Base-by-base conservation (phyloP, 2,113 vertebrate species). In the Phyllostomus discolor region DNA sequence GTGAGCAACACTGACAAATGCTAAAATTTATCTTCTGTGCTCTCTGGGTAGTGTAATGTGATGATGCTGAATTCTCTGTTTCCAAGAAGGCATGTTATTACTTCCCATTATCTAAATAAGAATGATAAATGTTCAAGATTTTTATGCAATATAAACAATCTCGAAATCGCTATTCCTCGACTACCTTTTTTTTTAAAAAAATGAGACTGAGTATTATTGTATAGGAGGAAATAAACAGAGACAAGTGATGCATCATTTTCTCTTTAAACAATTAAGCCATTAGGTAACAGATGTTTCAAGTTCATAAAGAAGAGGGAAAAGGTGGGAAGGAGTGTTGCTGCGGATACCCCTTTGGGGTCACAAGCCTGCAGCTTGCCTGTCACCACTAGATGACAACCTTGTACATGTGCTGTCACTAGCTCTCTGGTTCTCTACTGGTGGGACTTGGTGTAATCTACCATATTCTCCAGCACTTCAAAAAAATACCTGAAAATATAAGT, bases 1-100 rank as follows among this genome's bases (percentile, higher is more conserved):
- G 91, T 97, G 84, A 95, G 54, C 91, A 95, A 84, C 97, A 97
- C 92, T 98, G 98, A 97, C 97, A 98, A 97, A 98, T 98, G 95
- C 94, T 97, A 97, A 97, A 97, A 97, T 98, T 97, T 70, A 92
- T 98, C 84, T 94, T 94, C 86, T 97, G 5, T 66, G 91, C 88
- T 97, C 66, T 96, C 52, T 72, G 82, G 81, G 50, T 88, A 95
- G 90, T 57, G 67, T 48, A 90, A 88, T 96, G 67, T 85, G 90
- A 96, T 97, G 97, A 97, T 90, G 90, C 76, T 66, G 91, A 90
- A 85, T 41, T 59, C 95, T 97, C 92, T 73, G 64, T 96, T 97
- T 97, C 91, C 64, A 96, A 54, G 54, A 93, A 96, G 38, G 38
- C 24, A 22, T 87, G 90, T 95, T 97, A 91, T 94, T 97, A 96